Base-by-base conservation (phyloP, 2,797 vertebrate genomes). In the Tadarida brasiliensis region DNA sequence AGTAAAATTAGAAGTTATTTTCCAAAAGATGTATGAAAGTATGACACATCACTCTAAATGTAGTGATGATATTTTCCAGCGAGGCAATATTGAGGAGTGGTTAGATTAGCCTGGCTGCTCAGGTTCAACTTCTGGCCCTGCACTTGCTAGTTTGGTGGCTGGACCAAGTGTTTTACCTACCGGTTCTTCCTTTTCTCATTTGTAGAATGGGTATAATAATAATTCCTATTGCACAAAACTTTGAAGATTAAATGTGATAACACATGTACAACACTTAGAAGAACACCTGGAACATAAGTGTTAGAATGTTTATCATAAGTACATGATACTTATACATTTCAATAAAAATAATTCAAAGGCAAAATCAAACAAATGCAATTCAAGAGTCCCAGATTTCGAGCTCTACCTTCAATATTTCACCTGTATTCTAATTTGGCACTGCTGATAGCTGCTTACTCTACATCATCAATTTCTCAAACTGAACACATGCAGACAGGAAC, bases 231-330 rank as follows among this genome's bases (percentile, higher is more conserved):
- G 73, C 47, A 59, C 19, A 76, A 7, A 59, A n/a, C 76, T 83
- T 33, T 87, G 44, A 92, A 83, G 30, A 90, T 78, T 73, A 90
- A 87, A 67, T 61, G 15, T 87, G 33, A 44, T 65, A 54, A 77
- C 74, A 17, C 35, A 71, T 30, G 24, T 33, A 24, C 28, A 90
- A 82, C 10, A 17, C 20, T 86, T 89, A 68, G 22, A 86, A 63
- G 49, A 82, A 70, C 5, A 83, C 54, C 20, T 51, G 24, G 35
- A 51, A 73, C 15, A 1, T 16, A 59, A 9, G 17, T 82, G 17
- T 49, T 73, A 61, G 70, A 28, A 33, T 67, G 63, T 95, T 57
- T 78, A 67, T 71, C 44, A n/a, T 83, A 77, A 93, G 67, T 71
- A 57, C 26, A 30, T 74, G 49, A 73, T 24, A 28, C 16, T 87